Base-by-base conservation (phyloP, 1,140 invertebrate species). In the Whitmania pigra region DNA sequence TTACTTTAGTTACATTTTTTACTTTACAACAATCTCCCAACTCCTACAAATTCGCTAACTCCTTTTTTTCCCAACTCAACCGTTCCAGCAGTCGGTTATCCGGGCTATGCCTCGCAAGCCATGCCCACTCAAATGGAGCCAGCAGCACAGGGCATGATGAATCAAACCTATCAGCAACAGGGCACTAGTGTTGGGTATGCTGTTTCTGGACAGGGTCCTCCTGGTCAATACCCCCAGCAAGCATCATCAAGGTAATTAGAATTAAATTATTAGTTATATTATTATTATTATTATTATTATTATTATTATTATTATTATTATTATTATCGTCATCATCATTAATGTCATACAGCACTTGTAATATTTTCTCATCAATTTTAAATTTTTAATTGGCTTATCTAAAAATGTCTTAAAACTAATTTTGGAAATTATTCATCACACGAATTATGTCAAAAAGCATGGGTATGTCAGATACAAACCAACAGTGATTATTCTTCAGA, bases 41-140 rank as follows among this genome's bases (percentile, higher is more conserved):
- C 9, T 49, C 15, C 2, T 7, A 49, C 31, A 49, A 49, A 49
- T 11, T 15, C 13, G 15, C 11, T 63, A 15, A 15, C 18, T 63
- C 29, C 29, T 63, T 25, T 63, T 63, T 63, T 18, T 25, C 22
- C 31, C 31, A 36, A 36, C 31, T 36, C n/a, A n/a, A 22, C n/a
- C 22, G 18, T 63, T 63, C 22, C 22, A 63, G 22, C 57, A 17
- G 43, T 49, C 9, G 57, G 57, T 18, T 63, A 63, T 17, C 15
- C 57, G 9, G 57, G 57, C 29, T 63, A 63, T 17, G 22, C 57
- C 3, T 25, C 57, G 22, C 57, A 63, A 31, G 29, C 22, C 57
- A 25, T 63, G 57, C 57, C 57, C 22, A 0, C 13, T 13, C 57
- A 63, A 63, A 63, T 63, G 57, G 57, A 63, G 57, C 57, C 22